Evolutionary conservation across 2,113 vertebrate genomes (phyloP).

Genomic region (Pteronura brasiliensis): DNA sequence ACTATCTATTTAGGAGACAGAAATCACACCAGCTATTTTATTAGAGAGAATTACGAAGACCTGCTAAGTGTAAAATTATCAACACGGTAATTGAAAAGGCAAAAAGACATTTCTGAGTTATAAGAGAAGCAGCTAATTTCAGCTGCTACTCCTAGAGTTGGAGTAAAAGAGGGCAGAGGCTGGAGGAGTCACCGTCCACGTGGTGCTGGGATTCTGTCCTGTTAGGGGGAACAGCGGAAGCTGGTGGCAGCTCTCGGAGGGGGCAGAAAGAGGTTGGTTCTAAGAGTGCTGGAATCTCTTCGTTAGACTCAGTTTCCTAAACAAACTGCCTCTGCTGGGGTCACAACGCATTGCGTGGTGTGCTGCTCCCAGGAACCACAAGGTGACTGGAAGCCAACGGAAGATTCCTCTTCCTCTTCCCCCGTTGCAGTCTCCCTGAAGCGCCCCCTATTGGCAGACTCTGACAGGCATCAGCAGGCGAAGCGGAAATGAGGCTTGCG

Average conservation of each 20-base stretch:
- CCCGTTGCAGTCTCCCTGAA: background rate
- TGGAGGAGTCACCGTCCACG: background rate
- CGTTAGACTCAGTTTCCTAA: background rate
- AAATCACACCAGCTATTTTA: background rate
- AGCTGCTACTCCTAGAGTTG: background rate
- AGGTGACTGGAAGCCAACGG: background rate
- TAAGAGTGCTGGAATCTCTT: background rate
- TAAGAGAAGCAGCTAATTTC: background rate
- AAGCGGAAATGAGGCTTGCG: background rate
- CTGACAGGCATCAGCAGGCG: accelerated
- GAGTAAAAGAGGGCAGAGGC: background rate
- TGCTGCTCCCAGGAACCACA: background rate
- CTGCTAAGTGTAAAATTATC: conserved; percentile 3
- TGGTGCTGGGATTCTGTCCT: background rate
- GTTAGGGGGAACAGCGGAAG: background rate
- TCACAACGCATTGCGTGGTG: background rate
- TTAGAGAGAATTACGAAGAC: background rate
- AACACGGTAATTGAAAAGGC: background rate
- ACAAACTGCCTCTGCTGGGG: background rate
- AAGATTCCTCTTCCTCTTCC: background rate
- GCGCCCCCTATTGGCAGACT: accelerated
- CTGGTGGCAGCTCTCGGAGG: accelerated
- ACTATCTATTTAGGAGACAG: background rate
- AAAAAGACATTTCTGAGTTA: background rate
- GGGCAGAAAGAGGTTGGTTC: accelerated